phyloP scores from a whole-genome alignment of 2,113 vertebrate genomes.

The Marmota monax region DNA sequence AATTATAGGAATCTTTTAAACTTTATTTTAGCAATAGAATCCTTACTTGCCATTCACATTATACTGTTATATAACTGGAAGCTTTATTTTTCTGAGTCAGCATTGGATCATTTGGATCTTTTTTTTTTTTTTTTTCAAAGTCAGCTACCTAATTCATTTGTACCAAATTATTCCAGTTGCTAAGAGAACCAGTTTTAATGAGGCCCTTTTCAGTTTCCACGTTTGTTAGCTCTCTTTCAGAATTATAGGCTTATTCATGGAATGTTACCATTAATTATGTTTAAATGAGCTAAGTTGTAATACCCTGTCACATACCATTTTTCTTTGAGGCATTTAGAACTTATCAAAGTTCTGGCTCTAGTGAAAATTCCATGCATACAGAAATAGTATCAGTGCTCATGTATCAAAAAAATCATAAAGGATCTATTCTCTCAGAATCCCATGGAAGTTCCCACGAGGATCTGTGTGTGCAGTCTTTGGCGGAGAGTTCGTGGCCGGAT shows the following conservation, averaged over 20 bases:
- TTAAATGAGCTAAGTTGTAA: constrained; percentile 32
- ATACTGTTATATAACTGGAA: background rate
- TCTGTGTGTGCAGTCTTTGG: background rate
- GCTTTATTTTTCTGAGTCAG: constrained; percentile 41
- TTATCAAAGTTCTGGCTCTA: background rate
- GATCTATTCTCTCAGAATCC: background rate
- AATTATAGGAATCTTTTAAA: background rate
- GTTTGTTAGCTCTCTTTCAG: constrained; percentile 54
- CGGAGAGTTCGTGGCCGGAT: background rate
- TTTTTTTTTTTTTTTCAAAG: background rate
- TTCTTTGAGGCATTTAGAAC: constrained; percentile 37
- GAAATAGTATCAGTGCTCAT: background rate
- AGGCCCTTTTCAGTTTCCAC: constrained; percentile 20
- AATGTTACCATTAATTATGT: constrained; percentile 37
- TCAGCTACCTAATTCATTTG: constrained; percentile 59
- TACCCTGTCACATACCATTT: background rate
- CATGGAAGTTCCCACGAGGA: background rate
- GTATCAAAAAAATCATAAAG: background rate
- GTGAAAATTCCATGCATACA: constrained; percentile 9
- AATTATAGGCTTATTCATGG: constrained; percentile 33
- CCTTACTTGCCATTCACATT: background rate
- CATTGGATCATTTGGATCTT: background rate
- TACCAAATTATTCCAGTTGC: constrained; percentile 27
- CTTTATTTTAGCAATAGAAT: background rate
- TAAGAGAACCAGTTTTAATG: constrained; percentile 49